These are phyloP conservation scores for Crax fasciolata DNA, from an alignment of 2,797 vertebrate species.

Conservation along the genomic window DNA sequence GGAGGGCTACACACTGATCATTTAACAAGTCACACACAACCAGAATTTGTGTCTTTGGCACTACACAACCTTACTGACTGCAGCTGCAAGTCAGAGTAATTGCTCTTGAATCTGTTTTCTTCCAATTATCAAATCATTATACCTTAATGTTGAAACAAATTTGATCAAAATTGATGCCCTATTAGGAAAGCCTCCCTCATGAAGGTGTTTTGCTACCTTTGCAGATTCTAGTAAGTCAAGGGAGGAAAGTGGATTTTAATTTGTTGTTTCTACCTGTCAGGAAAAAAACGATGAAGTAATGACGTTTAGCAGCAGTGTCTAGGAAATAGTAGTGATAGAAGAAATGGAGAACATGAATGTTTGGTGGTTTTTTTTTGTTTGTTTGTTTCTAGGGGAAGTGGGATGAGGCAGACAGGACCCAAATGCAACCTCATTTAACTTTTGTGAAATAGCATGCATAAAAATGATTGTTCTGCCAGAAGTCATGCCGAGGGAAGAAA, in stretches of 20 bases:
- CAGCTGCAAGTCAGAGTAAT: not conserved
- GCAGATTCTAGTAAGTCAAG: not conserved
- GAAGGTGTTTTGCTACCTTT: not conserved
- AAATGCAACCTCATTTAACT: not conserved
- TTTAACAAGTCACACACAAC: not conserved
- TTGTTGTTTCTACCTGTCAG: not conserved
- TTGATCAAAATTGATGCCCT: not conserved
- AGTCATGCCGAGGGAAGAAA: not conserved
- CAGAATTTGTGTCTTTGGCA: not conserved
- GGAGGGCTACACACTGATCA: not conserved
- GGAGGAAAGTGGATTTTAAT: not conserved
- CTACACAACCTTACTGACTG: not conserved
- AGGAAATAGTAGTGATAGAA: not conserved
- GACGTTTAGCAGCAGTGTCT: not conserved
- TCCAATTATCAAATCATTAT: not conserved
- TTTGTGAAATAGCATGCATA: not conserved
- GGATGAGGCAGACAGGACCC: not conserved
- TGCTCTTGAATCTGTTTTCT: not conserved
- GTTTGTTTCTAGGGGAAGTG: not conserved
- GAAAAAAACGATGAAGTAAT: not conserved
- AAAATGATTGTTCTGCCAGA: not conserved
- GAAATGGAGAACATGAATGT: accelerated
- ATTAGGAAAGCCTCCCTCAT: accelerated
- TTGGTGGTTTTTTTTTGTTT: not conserved
- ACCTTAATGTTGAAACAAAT: not conserved